phyloP scores from a whole-genome alignment of 92 coral and sea anemone genomes.

The Paramuricea clavata region DNA sequence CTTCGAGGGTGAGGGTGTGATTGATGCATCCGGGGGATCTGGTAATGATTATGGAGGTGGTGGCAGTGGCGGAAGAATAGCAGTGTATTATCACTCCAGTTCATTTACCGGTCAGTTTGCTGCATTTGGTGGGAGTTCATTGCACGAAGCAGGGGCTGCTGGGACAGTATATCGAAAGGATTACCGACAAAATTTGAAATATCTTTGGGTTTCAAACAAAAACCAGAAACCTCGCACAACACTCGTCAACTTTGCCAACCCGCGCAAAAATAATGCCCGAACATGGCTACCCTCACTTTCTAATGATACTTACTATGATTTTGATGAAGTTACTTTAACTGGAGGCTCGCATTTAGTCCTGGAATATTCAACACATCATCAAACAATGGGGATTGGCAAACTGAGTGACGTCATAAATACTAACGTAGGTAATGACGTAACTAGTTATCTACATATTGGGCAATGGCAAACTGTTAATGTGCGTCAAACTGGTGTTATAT shows the following conservation, averaged over 20 bases:
- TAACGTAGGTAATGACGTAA: slow-evolving; percentile 74
- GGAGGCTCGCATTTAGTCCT: slow-evolving; percentile 94
- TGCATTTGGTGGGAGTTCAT: slow-evolving; percentile 84
- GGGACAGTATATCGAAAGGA: slow-evolving; percentile 84
- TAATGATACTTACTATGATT: slow-evolving; percentile 69
- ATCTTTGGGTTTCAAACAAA: slow-evolving; percentile 82
- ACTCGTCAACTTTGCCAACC: slow-evolving; percentile 62
- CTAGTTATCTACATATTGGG: slow-evolving; percentile 89
- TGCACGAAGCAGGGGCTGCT: slow-evolving; percentile 92
- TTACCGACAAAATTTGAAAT: slow-evolving; percentile 52
- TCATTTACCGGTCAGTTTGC: slow-evolving; percentile 75
- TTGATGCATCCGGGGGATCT: slow-evolving; percentile 91
- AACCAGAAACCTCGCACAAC: slow-evolving; percentile 74
- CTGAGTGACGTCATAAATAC: slow-evolving; percentile 57
- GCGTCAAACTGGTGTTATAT: slow-evolving; percentile 70
- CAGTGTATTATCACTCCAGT: slow-evolving; percentile 72
- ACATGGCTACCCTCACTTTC: slow-evolving; percentile 82
- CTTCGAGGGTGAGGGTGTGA: slow-evolving; percentile 82
- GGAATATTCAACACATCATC: slow-evolving; percentile 62
- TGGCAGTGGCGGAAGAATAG: slow-evolving; percentile 97
- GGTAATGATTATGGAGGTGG: slow-evolving; percentile 92
- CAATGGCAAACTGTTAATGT: slow-evolving; percentile 79
- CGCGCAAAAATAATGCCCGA: slow-evolving; percentile 86
- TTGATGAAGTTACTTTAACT: slow-evolving; percentile 85
- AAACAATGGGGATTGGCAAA: slow-evolving; percentile 71